Evolutionary conservation across 2,797 vertebrate genomes (phyloP), one percentile per base, ranked within the genome.

Genomic region (Characodon lateralis): DNA sequence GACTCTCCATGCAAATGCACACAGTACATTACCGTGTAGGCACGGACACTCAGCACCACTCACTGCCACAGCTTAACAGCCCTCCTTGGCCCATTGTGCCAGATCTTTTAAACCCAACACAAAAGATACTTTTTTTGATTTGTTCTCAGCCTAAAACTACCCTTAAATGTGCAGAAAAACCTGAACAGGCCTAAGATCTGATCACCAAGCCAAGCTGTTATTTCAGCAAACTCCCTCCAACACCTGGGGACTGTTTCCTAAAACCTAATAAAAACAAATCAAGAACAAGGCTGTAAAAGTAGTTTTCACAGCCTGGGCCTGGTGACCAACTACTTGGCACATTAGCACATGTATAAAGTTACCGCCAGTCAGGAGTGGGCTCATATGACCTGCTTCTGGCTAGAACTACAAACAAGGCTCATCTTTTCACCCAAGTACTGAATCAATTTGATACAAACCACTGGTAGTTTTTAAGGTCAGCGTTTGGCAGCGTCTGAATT

Each of bases 51-150:
- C 74, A 72, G 81, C 86, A 85, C 83, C 83, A 88, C 77, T 82
- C 78, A 83, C 83, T 86, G 87, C 85, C 80, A 85, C 74, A 78
- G 81, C 77, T 83, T 55, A 88, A 88, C 82, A 84, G 88, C 87
- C 86, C 85, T 88, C 83, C 88, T 82, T 82, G 41, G 85, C 81
- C 86, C 73, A 78, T 89, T 93, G 90, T 89, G 90, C 89, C 90
- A 77, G 85, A 93, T 94, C 88, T 90, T 92, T 93, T 91, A 85
- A 90, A 88, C 85, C 85, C 74, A 82, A 90, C 92, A 90, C 89
- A 89, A 90, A 89, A 92, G 89, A 92, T 85, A 87, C 89, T 92
- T 91, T 87, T 92, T 92, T 91, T 84, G 84, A 92, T 93, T 93
- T 85, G 87, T 91, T 91, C 93, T 86, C 85, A 92, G 89, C 81